Conservation (phyloP, 2,797 vertebrate species). For the Loriculus beryllinus region DNA sequence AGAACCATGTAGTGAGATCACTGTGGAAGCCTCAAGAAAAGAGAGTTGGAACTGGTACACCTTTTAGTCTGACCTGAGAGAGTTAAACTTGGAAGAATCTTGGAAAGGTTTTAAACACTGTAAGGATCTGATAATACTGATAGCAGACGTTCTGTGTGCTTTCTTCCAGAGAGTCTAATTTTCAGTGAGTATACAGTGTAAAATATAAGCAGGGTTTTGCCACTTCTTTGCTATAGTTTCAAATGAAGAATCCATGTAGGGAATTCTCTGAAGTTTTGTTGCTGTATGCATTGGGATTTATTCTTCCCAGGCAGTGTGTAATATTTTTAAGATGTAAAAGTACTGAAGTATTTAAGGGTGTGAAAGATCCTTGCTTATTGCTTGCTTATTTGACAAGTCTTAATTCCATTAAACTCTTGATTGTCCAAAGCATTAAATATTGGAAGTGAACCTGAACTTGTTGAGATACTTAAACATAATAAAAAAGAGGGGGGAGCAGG, state of each 20-base stretch:
- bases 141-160: background rate
- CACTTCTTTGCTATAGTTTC: background rate
- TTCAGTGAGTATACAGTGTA: background rate
- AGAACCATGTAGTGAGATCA: slow-evolving; percentile 66
- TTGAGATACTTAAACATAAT: background rate
- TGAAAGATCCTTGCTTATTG: background rate
- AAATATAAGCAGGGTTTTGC: background rate
- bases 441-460: background rate
- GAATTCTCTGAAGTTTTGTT: background rate
- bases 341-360: background rate
- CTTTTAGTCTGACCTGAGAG: background rate
- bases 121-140: background rate
- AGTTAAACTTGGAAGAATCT: background rate
- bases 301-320: background rate
- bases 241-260: background rate
- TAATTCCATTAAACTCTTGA: background rate
- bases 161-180: background rate
- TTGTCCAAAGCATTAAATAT: background rate
- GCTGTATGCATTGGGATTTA: background rate
- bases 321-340: background rate
- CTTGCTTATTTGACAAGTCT: background rate
- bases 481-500: background rate
- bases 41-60: slow-evolving; percentile 72
- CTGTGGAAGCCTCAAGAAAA: slow-evolving; percentile 67
- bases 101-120: background rate